phyloP scores from a whole-genome alignment of 2,888 invertebrate species.

The Drosophila differens region DNA sequence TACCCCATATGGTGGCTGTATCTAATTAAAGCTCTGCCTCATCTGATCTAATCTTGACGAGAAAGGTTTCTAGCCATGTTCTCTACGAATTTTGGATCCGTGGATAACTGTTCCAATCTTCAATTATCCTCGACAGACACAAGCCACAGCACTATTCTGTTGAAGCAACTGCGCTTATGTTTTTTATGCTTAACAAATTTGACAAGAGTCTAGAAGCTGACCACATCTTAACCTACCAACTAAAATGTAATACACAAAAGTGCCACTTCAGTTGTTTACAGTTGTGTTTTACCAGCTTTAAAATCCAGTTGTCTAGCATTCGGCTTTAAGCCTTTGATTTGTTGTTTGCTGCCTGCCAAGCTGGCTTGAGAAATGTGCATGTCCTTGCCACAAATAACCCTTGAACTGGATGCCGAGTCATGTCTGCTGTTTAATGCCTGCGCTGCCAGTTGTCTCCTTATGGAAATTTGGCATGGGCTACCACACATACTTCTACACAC shows the following conservation, averaged over 20 bases:
- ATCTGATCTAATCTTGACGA: rapidly evolving
- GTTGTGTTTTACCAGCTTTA: not conserved
- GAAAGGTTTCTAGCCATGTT: rapidly evolving
- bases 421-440: slow-evolving; percentile 14
- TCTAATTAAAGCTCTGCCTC: not conserved
- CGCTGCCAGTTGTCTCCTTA: slow-evolving; percentile 10
- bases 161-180: rapidly evolving
- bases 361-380: slow-evolving; percentile 9
- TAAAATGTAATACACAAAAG: not conserved
- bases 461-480: slow-evolving; percentile 37
- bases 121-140: not conserved
- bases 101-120: not conserved
- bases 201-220: not conserved
- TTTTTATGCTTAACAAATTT: not conserved
- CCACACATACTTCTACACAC: slow-evolving; percentile 15
- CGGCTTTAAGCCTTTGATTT: slow-evolving; percentile 23
- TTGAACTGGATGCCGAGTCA: slow-evolving; percentile 29
- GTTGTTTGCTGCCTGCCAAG: slow-evolving; percentile 8
- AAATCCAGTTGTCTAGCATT: not conserved
- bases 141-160: not conserved
- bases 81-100: not conserved
- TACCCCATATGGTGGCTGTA: no score
- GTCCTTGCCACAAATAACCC: slow-evolving; percentile 26
- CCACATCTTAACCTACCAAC: not conserved
- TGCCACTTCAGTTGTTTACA: slow-evolving; percentile 4